phyloP scores from a whole-genome alignment of 1,140 invertebrate genomes.

The Zaprionus kolodkinae region DNA sequence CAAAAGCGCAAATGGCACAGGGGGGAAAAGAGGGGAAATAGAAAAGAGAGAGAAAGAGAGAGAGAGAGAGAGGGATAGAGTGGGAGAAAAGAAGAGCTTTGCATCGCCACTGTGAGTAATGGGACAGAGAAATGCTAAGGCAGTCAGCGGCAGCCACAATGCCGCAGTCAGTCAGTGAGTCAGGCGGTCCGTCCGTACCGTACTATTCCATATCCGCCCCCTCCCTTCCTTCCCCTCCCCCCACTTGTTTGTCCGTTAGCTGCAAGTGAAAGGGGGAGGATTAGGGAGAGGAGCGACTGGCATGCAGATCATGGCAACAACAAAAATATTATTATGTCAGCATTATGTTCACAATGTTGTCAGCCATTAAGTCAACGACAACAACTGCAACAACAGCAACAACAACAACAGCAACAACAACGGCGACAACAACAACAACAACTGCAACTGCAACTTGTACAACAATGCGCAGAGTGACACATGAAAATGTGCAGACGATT shows the following conservation, averaged over 20 bases:
- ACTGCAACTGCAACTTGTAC: conserved; percentile 9
- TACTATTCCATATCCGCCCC: too few relatives aligned
- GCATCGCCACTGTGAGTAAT: conserved; percentile 76
- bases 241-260: conserved; percentile 16
- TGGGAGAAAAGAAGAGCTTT: conserved; percentile 3
- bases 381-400: conserved; percentile 20
- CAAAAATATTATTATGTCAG: conserved; percentile 82
- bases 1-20: conserved; percentile 17
- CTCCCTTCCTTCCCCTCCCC: not conserved
- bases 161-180: conserved; percentile 21
- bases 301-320: conserved; percentile 74
- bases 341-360: conserved; percentile 81
- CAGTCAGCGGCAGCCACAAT: conserved; percentile 41
- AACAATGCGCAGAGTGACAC: conserved; percentile 52
- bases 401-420: conserved; percentile 8
- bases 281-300: conserved; percentile 16
- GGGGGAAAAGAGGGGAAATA: not conserved
- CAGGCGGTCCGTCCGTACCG: too few relatives aligned
- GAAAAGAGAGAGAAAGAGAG: not conserved
- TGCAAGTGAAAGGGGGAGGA: conserved; percentile 21
- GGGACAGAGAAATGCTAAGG: conserved; percentile 77
- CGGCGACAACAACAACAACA: conserved; percentile 10
- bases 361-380: conserved; percentile 75
- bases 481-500: conserved; percentile 47
- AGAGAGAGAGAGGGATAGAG: not conserved